Evolutionary conservation across 2,113 vertebrate species (phyloP), one percentile per base, ranked within the genome.

Genomic region (Hiodon alosoides): DNA sequence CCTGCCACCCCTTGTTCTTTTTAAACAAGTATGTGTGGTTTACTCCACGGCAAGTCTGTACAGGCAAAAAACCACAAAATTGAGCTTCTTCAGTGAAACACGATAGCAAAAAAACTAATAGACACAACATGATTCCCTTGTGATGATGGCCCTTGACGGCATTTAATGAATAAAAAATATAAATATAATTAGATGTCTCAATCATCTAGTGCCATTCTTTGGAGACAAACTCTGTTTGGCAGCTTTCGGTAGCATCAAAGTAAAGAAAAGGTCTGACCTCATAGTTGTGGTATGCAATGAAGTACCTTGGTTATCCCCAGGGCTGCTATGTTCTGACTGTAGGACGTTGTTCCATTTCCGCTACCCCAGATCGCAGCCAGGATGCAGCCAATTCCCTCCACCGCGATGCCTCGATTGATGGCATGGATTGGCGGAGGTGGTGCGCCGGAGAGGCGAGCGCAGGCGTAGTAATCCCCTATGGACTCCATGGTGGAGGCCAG

Each of bases 241-340:
- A 31, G 31, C 31, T 2, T 31, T 31, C 31, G 31, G 31, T 31
- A 31, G 31, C 31, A 31, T 31, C 31, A 31, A 31, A 31, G 31
- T 31, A 31, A 0, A 31, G 31, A 31, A 1, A 31, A 31, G 31
- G 31, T 31, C 31, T 31, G 31, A 31, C 31, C 31, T 31, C 31
- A 31, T 31, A 31, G 31, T 31, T 31, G 31, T 31, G 31, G 31
- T 31, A 31, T 31, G 5, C 6, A 13, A 52, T 54, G 8, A 60
- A 67, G 47, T 80, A 93, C 92, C 90, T 92, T 93, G 13, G 92
- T 93, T 10, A 93, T 92, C 13, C 92, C 90, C 0, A 93, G 87
- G 4, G 90, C 91, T 2, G 91, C 92, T 4, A 93, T 91, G 82
- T 93, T 93, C 76, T 93, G 91, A 69, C 92, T 93, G 81, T 91